Base-by-base conservation (phyloP, 1,140 invertebrate genomes). In the Ptiloglossa arizonensis region DNA sequence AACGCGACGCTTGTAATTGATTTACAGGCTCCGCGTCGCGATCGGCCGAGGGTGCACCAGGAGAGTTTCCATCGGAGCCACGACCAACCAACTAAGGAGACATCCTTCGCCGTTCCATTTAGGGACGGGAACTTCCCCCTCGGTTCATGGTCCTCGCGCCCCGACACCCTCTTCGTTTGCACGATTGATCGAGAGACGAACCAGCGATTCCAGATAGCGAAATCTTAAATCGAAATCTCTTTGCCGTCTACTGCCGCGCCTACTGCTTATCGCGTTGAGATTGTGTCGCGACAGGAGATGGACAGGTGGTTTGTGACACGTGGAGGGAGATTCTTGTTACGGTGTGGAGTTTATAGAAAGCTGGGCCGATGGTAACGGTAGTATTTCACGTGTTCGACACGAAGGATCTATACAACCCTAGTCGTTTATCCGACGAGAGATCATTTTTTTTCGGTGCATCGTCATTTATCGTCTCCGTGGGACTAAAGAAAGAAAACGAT, bases 1-100 rank as follows among this genome's bases (percentile, higher is more conserved):
- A 62, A 82, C 77, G 77, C 72, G 87, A 82, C 82, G 87, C 83
- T 89, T 84, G 90, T 91, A 92, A 92, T 91, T 92, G 91, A 91
- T 91, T 92, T 92, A 92, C 90, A 89, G 89, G 89, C 83, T 84
- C 87, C 85, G 82, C 82, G 74, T 79, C 81, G 52, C 78, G 72
- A 81, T 71, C 75, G 82, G 66, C 71, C 77, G 56, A 77, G 56
- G 38, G 77, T 29, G 50, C 54, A 46, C 17, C 41, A 50, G 63
- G 57, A 83, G 9, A 41, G 41, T 79, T 85, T 80, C 76, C 38
- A 22, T 62, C 19, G 46, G 38, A 35, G 38, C 24, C 6, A 29
- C 35, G 9, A 6, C 27, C 19, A 41, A 68, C 82, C 41, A 60
- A 80, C 77, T 50, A 69, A 41, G 44, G 50, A 57, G 71, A 68